Conservation (phyloP, 1,140 invertebrate genomes). For the Hycleus cichorii region DNA sequence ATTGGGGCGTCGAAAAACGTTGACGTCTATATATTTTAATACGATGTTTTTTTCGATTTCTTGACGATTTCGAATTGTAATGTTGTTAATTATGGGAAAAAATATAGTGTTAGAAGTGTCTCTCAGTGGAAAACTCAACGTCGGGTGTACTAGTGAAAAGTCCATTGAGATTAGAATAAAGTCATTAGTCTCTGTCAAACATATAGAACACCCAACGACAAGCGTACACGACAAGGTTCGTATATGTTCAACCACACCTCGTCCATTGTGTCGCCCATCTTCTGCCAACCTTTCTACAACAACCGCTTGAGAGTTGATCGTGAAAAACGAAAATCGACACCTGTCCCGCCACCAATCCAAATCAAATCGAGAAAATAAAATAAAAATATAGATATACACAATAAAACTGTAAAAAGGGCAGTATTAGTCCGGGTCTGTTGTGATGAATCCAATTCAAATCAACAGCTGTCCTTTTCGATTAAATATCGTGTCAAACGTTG, state of each 20-base stretch:
- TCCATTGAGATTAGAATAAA: not conserved
- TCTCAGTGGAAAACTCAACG: not conserved
- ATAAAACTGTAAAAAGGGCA: too few relatives aligned
- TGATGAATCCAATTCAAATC: not conserved
- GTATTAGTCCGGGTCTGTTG: not conserved
- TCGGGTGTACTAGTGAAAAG: not conserved
- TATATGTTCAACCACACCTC: constrained; percentile 16
- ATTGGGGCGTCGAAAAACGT: not conserved
- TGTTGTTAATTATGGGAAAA: too few relatives aligned
- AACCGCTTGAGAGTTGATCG: constrained; percentile 7
- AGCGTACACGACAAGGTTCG: constrained; percentile 5
- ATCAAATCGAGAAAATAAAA: too few relatives aligned
- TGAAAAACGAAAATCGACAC: not conserved
- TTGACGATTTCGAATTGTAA: too few relatives aligned
- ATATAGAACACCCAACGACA: constrained; percentile 8
- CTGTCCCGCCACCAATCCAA: not conserved
- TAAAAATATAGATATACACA: too few relatives aligned
- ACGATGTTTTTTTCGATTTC: too few relatives aligned
- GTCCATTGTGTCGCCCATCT: constrained; percentile 2
- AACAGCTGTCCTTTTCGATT: not conserved
- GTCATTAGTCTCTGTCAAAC: constrained; percentile 12
- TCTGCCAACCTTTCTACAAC: too few relatives aligned
- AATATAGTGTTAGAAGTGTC: not conserved
- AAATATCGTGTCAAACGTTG: not conserved
- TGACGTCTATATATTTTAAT: too few relatives aligned